phyloP scores from a whole-genome alignment of 2,113 vertebrate species.

The Forbesichthys papilliferus region DNA sequence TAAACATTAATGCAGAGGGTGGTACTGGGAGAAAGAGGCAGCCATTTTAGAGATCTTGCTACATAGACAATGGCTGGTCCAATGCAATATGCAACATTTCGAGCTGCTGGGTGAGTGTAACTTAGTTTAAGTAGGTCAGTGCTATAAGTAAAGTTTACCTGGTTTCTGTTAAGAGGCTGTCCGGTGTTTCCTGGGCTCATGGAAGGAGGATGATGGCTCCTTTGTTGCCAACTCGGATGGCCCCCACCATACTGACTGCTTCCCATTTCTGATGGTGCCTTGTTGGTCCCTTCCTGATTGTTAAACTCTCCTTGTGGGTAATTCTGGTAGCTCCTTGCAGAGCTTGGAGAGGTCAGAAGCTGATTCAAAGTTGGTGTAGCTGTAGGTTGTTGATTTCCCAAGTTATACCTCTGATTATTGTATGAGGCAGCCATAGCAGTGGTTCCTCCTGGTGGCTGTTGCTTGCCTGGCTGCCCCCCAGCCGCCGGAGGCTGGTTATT shows the following conservation, averaged over 20 bases:
- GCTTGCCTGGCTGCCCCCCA: constrained; percentile 88
- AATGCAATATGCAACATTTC: constrained; percentile 65
- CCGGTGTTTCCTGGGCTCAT: constrained; percentile 92
- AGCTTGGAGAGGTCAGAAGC: constrained; percentile 93
- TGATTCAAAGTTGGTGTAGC: constrained; percentile 96
- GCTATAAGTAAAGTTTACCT: constrained; percentile 79
- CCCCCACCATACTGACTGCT: constrained; percentile 86
- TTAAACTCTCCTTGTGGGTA: constrained; percentile 89
- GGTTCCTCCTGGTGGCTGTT: constrained; percentile 84
- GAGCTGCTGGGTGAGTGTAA: constrained; percentile 37
- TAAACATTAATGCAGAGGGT: constrained; percentile 62
- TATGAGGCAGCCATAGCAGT: constrained; percentile 82
- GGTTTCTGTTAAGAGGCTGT: constrained; percentile 84
- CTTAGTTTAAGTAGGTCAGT: constrained; percentile 44
- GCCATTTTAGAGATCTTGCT: constrained; percentile 92
- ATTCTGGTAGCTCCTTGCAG: constrained; percentile 87
- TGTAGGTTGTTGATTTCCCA: constrained; percentile 84
- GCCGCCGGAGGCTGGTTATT: constrained; percentile 78
- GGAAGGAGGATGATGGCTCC: constrained; percentile 88
- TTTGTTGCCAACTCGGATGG: constrained; percentile 89
- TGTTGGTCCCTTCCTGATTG: constrained; percentile 85
- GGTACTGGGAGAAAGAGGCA: constrained; percentile 81
- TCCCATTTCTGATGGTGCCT: constrained; percentile 81
- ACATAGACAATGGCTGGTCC: constrained; percentile 90
- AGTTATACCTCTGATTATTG: constrained; percentile 78